Conservation (phyloP, 2,113 vertebrate species). For the Corvus cornix region DNA sequence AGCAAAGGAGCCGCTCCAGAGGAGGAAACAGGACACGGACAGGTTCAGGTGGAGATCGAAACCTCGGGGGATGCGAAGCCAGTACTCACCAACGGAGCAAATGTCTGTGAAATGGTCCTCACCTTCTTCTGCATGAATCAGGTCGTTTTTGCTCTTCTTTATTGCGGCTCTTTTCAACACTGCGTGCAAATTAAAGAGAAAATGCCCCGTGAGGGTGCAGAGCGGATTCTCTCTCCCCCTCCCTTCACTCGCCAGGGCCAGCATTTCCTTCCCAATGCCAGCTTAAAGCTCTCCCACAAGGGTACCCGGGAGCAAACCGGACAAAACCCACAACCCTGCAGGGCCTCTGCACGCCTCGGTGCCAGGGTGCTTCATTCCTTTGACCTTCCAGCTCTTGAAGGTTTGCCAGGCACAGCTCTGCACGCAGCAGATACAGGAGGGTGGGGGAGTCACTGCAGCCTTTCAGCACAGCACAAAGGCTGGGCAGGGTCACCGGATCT, state of each 20-base stretch:
- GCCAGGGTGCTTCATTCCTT: neutral
- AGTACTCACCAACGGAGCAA: conserved; percentile 90
- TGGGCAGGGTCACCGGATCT: neutral
- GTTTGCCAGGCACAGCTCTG: neutral
- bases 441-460: neutral
- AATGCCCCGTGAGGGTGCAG: neutral
- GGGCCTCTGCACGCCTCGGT: neutral
- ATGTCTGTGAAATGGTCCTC: conserved; percentile 96
- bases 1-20: neutral
- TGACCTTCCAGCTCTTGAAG: neutral
- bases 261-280: conserved; percentile 6
- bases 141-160: conserved; percentile 93
- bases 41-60: neutral
- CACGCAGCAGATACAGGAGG: neutral
- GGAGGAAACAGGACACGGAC: neutral
- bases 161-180: conserved; percentile 91
- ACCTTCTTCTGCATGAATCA: conserved; percentile 94
- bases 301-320: neutral
- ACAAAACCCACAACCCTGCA: neutral
- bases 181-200: conserved; percentile 66
- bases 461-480: neutral
- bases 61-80: neutral
- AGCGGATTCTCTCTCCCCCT: neutral
- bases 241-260: neutral
- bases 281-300: neutral